Base-by-base conservation (phyloP, 2,113 vertebrate species). In the Ellobius talpinus region DNA sequence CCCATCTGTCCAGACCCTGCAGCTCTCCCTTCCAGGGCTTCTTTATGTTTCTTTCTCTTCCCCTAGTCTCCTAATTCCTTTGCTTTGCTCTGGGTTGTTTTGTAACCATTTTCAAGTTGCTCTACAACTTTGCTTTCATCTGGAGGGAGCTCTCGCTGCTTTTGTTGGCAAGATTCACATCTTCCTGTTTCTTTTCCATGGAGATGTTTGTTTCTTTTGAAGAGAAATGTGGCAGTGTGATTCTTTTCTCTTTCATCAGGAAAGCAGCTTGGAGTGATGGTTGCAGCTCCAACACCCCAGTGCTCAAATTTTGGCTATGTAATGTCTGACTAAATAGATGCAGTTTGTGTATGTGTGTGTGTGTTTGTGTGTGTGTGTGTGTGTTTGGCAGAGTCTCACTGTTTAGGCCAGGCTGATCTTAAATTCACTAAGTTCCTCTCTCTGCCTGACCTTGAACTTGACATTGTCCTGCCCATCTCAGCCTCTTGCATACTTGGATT, bases 191-290 rank as follows among this genome's bases (percentile, higher is more conserved):
- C 91, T 88, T 70, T 50, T 87, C 73, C 96, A 39, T 17, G 17
- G 89, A 82, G 82, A 95, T 84, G 82, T 94, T 97, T 97, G 65
- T 91, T 88, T 92, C 88, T 92, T 97, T 96, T 89, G 96, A 95
- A 96, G 89, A n/a, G 81, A 94, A 96, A 89, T 61, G 86, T 79
- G 91, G 66, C 77, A 13, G 31, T 31, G 0, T 50, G 70, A 10
- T 76, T 86, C 87, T 76, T 66, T 88, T 92, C 50, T 91, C 23
- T 90, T 79, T 81, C 26, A 4, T 2, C 11, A 78, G 36, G 14
- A 76, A 87, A 61, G 58, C 73, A 65, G n/a, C 6, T 11, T 19
- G n/a, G 31, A 85, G 6, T 52, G 70, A 42, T 5, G 39, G 77
- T 45, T 36, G 39, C 24, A 55, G 42, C 65, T 58, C 36, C 31